A percentile compares a stretch with the other conserved stretches of the same genome.
phyloP scores from a whole-genome alignment of 2,797 vertebrate species.

The Danio jaintianensis region DNA sequence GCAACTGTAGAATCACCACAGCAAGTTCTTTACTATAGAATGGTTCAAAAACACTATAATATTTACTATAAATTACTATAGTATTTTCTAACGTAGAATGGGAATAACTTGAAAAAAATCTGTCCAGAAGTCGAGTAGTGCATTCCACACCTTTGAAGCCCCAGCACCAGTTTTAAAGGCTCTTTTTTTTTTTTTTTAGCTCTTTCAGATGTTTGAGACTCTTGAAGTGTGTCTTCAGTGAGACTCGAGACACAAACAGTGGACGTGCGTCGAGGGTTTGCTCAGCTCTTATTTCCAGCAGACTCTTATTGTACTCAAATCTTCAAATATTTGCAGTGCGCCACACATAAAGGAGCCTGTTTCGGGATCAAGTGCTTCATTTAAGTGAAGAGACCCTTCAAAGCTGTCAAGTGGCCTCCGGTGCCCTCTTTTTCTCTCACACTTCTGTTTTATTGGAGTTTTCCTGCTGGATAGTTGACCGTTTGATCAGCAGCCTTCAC shows the following conservation, averaged over 20 bases:
- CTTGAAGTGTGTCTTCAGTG: constrained; percentile 76
- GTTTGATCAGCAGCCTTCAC: background rate
- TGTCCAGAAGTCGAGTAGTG: too few relatives aligned
- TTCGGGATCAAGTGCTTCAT: constrained; percentile 77
- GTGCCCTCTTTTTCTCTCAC: constrained; percentile 17
- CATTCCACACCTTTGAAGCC: too few relatives aligned
- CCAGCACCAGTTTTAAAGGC: too few relatives aligned
- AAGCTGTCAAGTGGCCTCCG: constrained; percentile 53
- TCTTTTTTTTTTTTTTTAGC: too few relatives aligned
- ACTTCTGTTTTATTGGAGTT: background rate
- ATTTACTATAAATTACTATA: too few relatives aligned
- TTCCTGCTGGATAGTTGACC: background rate
- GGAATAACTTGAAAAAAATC: too few relatives aligned
- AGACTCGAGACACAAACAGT: constrained; percentile 75
- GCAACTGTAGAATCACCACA: too few relatives aligned
- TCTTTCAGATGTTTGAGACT: background rate
- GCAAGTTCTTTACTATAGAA: too few relatives aligned
- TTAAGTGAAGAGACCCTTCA: constrained; percentile 72
- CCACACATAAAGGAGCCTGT: constrained; percentile 69
- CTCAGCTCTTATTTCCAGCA: constrained; percentile 69
- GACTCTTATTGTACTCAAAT: constrained; percentile 74
- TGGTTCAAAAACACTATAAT: too few relatives aligned
- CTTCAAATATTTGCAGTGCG: constrained; percentile 79
- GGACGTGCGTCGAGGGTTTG: constrained; percentile 74
- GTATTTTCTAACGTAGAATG: too few relatives aligned